Conservation (phyloP, 1,140 invertebrate genomes). For the Adelges cooleyi region DNA sequence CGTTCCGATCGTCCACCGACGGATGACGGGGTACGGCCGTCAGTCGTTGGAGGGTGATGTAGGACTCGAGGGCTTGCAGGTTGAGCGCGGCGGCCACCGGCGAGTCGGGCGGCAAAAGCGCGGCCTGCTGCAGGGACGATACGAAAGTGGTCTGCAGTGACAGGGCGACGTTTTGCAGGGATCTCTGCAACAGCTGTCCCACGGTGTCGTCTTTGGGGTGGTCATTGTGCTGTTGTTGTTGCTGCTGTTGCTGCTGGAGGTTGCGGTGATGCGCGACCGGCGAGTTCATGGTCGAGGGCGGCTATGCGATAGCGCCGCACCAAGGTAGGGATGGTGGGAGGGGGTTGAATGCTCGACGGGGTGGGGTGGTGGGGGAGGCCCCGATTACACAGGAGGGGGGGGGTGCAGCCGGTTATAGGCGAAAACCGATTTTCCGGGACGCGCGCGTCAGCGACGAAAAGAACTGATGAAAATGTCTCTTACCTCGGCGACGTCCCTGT, state of each 20-base stretch:
- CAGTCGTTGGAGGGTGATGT: constrained; percentile 63
- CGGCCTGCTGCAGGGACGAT: constrained; percentile 59
- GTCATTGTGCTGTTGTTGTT: background rate
- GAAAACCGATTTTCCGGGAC: background rate
- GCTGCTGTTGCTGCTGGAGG: background rate
- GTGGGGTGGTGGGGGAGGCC: background rate
- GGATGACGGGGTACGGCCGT: constrained; percentile 39
- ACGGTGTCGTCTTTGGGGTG: constrained; percentile 25
- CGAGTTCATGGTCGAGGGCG: background rate
- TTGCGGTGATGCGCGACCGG: background rate
- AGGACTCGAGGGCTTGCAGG: constrained; percentile 69
- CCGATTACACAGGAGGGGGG: background rate
- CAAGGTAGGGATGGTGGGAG: too few species aligned
- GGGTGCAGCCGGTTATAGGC: background rate
- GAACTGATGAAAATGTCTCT: background rate
- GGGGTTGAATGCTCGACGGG: background rate
- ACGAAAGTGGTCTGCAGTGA: constrained; percentile 62
- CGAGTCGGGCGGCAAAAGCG: constrained; percentile 60
- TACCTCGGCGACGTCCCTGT: background rate
- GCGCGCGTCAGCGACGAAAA: background rate
- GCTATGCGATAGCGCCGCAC: too few species aligned
- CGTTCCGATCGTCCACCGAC: constrained; percentile 34
- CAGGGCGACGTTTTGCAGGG: constrained; percentile 55
- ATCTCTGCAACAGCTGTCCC: constrained; percentile 38
- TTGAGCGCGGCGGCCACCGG: constrained; percentile 66